A percentile compares a stretch with the other conserved stretches of the same genome.
Evolutionary conservation across 2,113 vertebrate genomes (phyloP).

Genomic region (Puma concolor): DNA sequence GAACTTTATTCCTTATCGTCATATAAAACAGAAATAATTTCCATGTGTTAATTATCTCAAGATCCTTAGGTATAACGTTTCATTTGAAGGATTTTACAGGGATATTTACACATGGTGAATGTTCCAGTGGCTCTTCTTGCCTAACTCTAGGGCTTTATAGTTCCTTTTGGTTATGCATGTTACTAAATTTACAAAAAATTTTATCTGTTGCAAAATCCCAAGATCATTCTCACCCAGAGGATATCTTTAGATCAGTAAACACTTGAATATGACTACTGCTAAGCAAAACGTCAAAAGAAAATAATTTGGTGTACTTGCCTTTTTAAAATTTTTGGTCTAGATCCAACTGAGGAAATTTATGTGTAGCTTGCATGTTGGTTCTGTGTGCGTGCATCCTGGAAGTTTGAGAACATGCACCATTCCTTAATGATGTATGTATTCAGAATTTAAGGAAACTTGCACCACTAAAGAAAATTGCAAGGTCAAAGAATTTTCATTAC

Average conservation of each 20-base stretch:
- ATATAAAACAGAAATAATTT: slow-evolving; percentile 4
- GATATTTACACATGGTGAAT: neutral
- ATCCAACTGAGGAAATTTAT: slow-evolving; percentile 58
- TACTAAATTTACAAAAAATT: slow-evolving; percentile 73
- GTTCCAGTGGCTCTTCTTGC: neutral
- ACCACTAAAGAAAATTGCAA: slow-evolving; percentile 51
- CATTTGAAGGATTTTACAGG: neutral
- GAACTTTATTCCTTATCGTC: neutral
- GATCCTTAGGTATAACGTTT: slow-evolving; percentile 14
- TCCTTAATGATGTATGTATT: neutral
- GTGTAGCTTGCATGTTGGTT: slow-evolving; percentile 40
- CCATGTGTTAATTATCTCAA: neutral
- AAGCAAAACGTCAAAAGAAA: slow-evolving; percentile 77
- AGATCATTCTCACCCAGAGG: slow-evolving; percentile 56
- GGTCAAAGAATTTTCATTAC: neutral
- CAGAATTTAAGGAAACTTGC: slow-evolving; percentile 6
- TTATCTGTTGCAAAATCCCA: slow-evolving; percentile 55
- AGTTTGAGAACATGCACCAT: neutral
- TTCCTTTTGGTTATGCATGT: neutral
- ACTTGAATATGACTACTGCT: slow-evolving; percentile 65
- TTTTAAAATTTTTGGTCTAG: slow-evolving; percentile 6
- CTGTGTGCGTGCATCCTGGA: neutral
- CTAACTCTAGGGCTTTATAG: slow-evolving; percentile 63
- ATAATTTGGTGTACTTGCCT: slow-evolving; percentile 50
- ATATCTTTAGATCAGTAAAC: slow-evolving; percentile 59